Base-by-base conservation (phyloP, 2,797 vertebrate genomes). In the Phrynocephalus vlangalii region DNA sequence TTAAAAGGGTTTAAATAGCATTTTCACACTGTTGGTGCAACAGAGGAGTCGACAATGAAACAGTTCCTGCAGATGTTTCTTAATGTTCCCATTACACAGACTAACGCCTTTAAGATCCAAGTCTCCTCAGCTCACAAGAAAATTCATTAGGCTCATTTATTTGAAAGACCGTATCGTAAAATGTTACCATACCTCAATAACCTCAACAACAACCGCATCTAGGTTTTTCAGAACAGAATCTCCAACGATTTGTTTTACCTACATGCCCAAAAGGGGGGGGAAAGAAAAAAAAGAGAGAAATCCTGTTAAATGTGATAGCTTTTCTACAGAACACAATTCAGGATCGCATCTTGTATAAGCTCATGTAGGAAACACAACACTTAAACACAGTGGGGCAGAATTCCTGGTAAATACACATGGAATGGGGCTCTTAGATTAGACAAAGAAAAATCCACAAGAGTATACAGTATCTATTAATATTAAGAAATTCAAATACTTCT, bases 201-300 rank as follows among this genome's bases (percentile, higher is more conserved):
- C 92, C 80, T 97, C 97, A 56, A 95, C 90, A 93, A 98, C 89
- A 6, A 96, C 93, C 0, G 96, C 96, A 91, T 99, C 98, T 93
- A 99, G 93, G 1, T 96, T 96, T 94, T 98, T 99, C 75, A 99
- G 95, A 94, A 99, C 97, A 0, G 97, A 95, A 90, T 99, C 98
- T 0, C 97, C 97, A 44, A 99, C 98, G 0, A 99, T 97, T 85
- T 98, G 97, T 86, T 98, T 98, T 2, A 99, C 97, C 99, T 99
- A 71, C 2, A 73, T 1, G 16, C 5, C 20, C 48, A 76, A 2
- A 5, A 48, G 18, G 11, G 13, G 13, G 52, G 9, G 1, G n/a
- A 30, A 79, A 30, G 18, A 52, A 85, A 75, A 0, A 68, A 66
- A 87, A 76, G 3, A 88, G 52, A 10, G 0, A 1, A 44, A 44